Conservation (phyloP, 2,797 vertebrate species). For the Allobates femoralis region DNA sequence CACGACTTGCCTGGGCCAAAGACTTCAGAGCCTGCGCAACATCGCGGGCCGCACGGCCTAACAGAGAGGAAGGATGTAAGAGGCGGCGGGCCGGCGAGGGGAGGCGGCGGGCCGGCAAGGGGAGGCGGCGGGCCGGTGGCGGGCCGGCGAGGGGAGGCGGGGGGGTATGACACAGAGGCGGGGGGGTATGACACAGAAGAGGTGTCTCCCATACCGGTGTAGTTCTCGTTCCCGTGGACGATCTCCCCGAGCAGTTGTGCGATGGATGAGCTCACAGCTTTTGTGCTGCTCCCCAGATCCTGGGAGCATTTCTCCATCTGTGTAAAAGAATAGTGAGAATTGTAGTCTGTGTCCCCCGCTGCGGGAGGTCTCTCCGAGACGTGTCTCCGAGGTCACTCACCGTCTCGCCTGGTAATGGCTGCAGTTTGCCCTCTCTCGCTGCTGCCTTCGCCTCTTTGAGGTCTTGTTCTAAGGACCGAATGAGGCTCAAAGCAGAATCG, state of each 20-base stretch:
- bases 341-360: background rate
- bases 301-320: slow-evolving; percentile 95
- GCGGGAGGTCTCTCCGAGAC: too few species aligned
- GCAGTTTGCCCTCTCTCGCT: slow-evolving; percentile 87
- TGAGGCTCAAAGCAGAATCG: slow-evolving; percentile 88
- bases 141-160: too few species aligned
- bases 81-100: too few species aligned
- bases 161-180: too few species aligned
- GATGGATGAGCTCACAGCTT: slow-evolving; percentile 92
- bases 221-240: slow-evolving; percentile 96
- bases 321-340: rapidly evolving
- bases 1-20: slow-evolving; percentile 87
- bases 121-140: too few species aligned
- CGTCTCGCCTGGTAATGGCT: slow-evolving; percentile 92
- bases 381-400: slow-evolving; percentile 71
- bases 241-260: slow-evolving; percentile 94
- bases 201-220: slow-evolving; percentile 81
- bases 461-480: slow-evolving; percentile 91
- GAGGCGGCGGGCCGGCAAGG: too few species aligned
- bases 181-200: background rate
- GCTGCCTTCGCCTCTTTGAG: slow-evolving; percentile 91
- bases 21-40: slow-evolving; percentile 92
- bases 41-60: slow-evolving; percentile 93
- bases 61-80: background rate
- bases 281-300: slow-evolving; percentile 95